Evolutionary conservation across 2,113 vertebrate species (phyloP).

Genomic region (Cryptomyrus ogoouensis): DNA sequence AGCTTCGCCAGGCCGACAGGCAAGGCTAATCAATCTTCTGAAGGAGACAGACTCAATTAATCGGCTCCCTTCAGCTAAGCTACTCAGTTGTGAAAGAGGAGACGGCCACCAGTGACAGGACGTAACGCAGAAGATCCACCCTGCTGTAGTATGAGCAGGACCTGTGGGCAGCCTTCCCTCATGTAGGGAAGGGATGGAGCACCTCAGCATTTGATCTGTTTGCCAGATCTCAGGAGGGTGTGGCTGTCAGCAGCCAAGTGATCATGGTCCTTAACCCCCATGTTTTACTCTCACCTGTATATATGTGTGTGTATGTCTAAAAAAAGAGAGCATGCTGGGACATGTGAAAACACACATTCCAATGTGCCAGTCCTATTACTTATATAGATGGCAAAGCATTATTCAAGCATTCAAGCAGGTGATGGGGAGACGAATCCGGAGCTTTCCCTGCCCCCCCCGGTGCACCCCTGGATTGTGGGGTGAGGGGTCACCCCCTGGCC

Average conservation of each 20-base stretch:
- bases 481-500: neutral
- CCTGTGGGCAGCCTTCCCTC: neutral
- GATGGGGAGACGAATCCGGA: neutral
- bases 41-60: neutral
- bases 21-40: neutral
- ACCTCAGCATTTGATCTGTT: neutral
- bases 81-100: neutral
- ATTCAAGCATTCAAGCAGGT: neutral
- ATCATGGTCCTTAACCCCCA: neutral
- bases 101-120: neutral
- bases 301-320: neutral
- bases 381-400: neutral
- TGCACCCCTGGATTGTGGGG: neutral
- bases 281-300: neutral
- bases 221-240: neutral
- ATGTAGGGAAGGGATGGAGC: neutral
- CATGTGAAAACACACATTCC: neutral
- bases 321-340: neutral
- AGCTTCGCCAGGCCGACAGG: neutral
- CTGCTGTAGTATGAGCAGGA: neutral
- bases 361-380: neutral
- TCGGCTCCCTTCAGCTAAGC: neutral
- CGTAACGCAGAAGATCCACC: neutral
- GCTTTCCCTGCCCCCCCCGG: neutral
- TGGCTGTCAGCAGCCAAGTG: neutral